Evolutionary conservation across 2,797 vertebrate genomes (phyloP), one percentile per base, ranked within the genome.

Genomic region (Pseudopleuronectes americanus): DNA sequence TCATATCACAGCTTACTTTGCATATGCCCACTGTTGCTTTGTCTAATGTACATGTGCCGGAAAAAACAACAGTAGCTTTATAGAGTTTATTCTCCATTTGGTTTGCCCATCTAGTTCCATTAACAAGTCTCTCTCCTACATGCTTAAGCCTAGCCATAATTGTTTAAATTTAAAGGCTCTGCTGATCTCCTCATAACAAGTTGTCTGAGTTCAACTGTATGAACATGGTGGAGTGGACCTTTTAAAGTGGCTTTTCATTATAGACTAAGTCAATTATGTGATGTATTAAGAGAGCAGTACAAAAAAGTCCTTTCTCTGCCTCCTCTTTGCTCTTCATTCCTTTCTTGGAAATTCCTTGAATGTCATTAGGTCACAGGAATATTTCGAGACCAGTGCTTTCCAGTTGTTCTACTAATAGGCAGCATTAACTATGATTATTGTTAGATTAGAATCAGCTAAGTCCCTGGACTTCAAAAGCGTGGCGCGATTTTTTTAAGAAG

Each of bases 191-290:
- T 54, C 24, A 54, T 13, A 9, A 8, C 24, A 12, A 47, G 45
- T 6, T 47, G 45, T 17, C 14, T 19, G 1, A 47, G 43, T 47
- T 17, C 45, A 8, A 47, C 19, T 17, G 6, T 48, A 22, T 45
- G 36, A 13, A 43, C 17, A 45, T 45, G 43, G 16, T 13, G n/a
- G 14, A 41, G 41, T 63, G 19, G n/a, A 4, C 8, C 33, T 64
- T 81, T 74, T 58, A 77, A 74, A 68, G 51, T 6, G 33, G 63
- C 68, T 77, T 62, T 54, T 79, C 57, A 76, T 82, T 71, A 64
- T 8, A 62, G 22, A 38, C 31, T 26, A 21, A 61, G 56, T 78
- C 66, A 79, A 80, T 64, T 71, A 76, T 45, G 23, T 71, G 43
- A 77, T 1, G n/a, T 23, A 64, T 68, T 65, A 10, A 58, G 28